Evolutionary conservation across 1,140 invertebrate genomes (phyloP), one percentile per base, ranked within the genome.

Genomic region (Zaprionus lachaisei): DNA sequence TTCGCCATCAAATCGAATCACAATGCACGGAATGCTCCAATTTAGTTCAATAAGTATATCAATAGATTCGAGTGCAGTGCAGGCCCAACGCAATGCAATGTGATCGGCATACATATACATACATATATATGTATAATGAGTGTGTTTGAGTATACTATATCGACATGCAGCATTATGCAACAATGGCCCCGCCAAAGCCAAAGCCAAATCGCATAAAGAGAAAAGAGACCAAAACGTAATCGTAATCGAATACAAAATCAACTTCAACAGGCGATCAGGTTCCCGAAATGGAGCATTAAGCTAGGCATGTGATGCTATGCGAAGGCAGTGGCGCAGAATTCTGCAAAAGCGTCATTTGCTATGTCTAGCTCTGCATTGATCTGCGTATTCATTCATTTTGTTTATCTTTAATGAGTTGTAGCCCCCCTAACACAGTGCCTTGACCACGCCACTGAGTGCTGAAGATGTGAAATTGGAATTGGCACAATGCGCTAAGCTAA

Each of bases 181-280:
- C 49, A 80, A 54, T 56, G 38, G 75, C 79, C 26, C 34, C 37
- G 44, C 58, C 72, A 71, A 69, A 74, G 58, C 51, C 38, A 69
- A 69, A 69, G 54, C 57, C 49, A 55, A 74, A 58, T 22, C 65
- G 31, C 24, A 65, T 56, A 31, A 56, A 28, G 54, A 56, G 9
- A 41, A 37, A 60, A 24, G 26, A 60, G 34, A 65, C n/a, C 66
- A 20, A 49, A 73, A 41, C 41, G 60, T 58, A 71, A 79, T 79
- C 72, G 75, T 75, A 85, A 86, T 76, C 72, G 47, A 76, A 81
- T 79, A 76, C 74, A 63, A 67, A 83, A 77, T 73, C 68, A 77
- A 67, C 83, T 65, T 68, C 17, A 68, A 55, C 56, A 41, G 60
- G 71, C 71, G 63, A 24, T 47, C 37, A 61, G 22, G 22, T 69